A percentile compares a stretch with the other conserved stretches of the same genome.
phyloP scores from a whole-genome alignment of 2,797 vertebrate species.

The Fundulus diaphanus region DNA sequence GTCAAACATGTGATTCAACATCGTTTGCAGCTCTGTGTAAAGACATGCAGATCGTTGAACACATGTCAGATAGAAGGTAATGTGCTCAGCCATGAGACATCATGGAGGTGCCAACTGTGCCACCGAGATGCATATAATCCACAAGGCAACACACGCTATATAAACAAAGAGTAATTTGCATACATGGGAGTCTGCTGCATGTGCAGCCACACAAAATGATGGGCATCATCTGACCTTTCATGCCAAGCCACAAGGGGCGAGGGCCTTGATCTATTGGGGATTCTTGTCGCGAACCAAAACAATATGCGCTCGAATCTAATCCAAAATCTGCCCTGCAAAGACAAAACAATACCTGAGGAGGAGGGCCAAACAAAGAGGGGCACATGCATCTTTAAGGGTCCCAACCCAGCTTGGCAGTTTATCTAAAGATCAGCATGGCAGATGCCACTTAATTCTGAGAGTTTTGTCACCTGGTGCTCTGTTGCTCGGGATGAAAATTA shows the following conservation, averaged over 20 bases:
- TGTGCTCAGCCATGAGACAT: constrained; percentile 7
- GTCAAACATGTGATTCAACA: neutral
- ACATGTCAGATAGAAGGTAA: constrained; percentile 13
- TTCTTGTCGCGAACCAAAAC: constrained; percentile 50
- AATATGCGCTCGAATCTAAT: constrained; percentile 55
- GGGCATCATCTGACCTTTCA: constrained; percentile 59
- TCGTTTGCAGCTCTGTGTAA: constrained; percentile 1
- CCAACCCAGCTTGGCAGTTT: constrained; percentile 62
- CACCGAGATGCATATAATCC: constrained; percentile 66
- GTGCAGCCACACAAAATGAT: constrained; percentile 13
- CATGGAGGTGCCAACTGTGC: constrained; percentile 1
- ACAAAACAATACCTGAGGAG: constrained; percentile 50
- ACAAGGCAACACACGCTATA: constrained; percentile 26
- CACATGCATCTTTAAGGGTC: constrained; percentile 40
- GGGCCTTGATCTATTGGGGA: constrained; percentile 54
- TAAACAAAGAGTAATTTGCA: constrained; percentile 37
- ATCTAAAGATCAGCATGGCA: constrained; percentile 69
- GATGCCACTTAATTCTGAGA: constrained; percentile 50
- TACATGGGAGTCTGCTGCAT: constrained; percentile 31
- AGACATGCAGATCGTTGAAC: neutral
- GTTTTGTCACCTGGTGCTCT: constrained; percentile 40
- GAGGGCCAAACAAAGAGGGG: constrained; percentile 38
- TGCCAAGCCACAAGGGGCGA: constrained; percentile 48
- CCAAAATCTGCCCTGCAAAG: constrained; percentile 50
- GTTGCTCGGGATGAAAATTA: constrained; percentile 36